A percentile compares a stretch with the other conserved stretches of the same genome.
These are phyloP conservation scores for Kradibia gibbosae DNA, from an alignment of 1,140 invertebrate species.

Conservation along the genomic window DNA sequence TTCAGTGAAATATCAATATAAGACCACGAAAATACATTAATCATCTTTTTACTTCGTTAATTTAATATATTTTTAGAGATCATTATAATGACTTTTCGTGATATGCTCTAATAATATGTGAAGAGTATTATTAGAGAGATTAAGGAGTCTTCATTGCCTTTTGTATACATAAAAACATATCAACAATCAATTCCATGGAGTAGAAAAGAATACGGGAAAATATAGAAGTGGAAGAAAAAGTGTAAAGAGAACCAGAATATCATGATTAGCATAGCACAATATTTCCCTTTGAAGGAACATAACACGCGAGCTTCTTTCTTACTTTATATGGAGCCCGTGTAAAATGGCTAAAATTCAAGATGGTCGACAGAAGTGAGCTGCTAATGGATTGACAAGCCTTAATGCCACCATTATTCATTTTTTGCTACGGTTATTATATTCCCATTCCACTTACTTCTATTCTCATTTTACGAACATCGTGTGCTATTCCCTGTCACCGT, in stretches of 20 bases:
- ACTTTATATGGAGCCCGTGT: background rate
- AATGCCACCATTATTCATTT: conserved; percentile 40
- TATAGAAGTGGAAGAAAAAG: background rate
- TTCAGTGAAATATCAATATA: no score
- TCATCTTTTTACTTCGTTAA: no score
- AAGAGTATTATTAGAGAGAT: no score
- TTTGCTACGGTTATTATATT: conserved; percentile 35
- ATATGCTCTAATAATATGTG: conserved; percentile 28
- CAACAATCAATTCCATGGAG: conserved; percentile 22
- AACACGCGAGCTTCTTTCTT: background rate
- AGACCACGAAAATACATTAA: no score
- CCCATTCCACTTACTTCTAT: background rate
- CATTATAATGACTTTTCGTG: no score
- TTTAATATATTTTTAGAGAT: no score
- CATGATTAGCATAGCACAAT: background rate
- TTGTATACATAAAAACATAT: background rate
- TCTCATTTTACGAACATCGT: background rate
- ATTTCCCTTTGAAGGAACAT: background rate
- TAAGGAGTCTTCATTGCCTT: background rate
- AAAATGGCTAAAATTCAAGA: conserved; percentile 33
- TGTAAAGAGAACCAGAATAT: background rate
- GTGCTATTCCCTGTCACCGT: background rate
- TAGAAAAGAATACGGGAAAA: background rate
- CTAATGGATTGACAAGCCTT: conserved; percentile 43
- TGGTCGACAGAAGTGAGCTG: background rate